Conservation (phyloP, 2,888 invertebrate species). For the Resseliella maxima region DNA sequence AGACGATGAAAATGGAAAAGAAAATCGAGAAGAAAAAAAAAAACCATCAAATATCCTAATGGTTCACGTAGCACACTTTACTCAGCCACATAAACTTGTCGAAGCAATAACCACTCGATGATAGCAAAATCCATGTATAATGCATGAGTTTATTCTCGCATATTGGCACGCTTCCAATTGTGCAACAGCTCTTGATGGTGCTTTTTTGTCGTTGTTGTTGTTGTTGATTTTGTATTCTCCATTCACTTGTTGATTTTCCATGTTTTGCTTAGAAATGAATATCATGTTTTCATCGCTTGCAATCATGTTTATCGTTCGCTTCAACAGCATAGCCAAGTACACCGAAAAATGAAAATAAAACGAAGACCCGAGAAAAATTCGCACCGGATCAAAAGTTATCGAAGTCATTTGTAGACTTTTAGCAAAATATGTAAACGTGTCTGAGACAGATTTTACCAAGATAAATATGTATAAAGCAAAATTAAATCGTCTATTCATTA, state of each 20-base stretch:
- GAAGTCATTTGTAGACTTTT: too few species aligned
- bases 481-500: too few species aligned
- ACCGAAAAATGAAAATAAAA: too few species aligned
- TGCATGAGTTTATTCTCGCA: background rate
- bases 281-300: background rate
- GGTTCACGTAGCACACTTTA: background rate
- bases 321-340: too few species aligned
- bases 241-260: constrained; percentile 41
- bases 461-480: too few species aligned
- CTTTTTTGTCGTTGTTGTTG: background rate
- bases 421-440: too few species aligned
- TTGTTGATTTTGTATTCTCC: background rate
- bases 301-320: background rate
- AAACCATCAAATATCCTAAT: background rate
- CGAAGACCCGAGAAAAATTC: too few species aligned
- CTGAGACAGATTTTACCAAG: background rate
- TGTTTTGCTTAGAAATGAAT: constrained; percentile 34
- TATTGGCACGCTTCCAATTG: constrained; percentile 37
- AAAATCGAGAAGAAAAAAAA: background rate
- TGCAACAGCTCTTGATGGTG: constrained; percentile 25
- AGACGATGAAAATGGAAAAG: too few species aligned
- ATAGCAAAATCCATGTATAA: background rate
- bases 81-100: background rate
- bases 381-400: too few species aligned
- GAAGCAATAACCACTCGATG: background rate